Evolutionary conservation across 2,113 vertebrate genomes (phyloP).

Genomic region (Aspidoscelis tigris): DNA sequence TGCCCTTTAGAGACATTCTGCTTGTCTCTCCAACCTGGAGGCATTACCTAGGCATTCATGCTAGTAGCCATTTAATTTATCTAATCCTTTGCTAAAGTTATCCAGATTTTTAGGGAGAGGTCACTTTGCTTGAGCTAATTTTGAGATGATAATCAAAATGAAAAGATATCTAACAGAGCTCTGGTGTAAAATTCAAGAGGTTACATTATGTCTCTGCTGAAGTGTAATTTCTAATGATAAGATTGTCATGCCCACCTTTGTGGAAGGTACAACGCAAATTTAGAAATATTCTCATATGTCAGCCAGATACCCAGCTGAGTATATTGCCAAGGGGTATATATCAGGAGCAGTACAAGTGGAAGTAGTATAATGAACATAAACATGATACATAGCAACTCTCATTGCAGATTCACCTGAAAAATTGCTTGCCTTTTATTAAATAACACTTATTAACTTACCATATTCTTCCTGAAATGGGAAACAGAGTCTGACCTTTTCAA

Average conservation of each 20-base stretch:
- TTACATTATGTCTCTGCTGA: not conserved
- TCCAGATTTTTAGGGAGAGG: not conserved
- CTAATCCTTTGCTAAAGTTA: too few species aligned
- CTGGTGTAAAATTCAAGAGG: constrained; percentile 19
- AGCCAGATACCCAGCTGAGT: not conserved
- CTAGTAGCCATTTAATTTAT: too few species aligned
- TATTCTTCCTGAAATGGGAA: constrained; percentile 62
- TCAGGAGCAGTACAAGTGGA: fast-evolving
- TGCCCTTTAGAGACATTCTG: too few species aligned
- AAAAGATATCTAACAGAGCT: not conserved
- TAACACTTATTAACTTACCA: constrained; percentile 63
- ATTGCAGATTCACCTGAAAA: constrained; percentile 55
- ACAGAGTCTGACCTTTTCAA: constrained; percentile 74
- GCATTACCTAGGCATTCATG: too few species aligned
- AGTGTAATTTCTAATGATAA: not conserved
- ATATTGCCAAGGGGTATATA: constrained; percentile 1
- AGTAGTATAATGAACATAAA: not conserved
- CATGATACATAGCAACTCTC: constrained; percentile 16
- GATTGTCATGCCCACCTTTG: constrained; percentile 1
- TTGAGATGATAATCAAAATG: constrained; percentile 7
- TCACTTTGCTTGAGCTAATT: not conserved
- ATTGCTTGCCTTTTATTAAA: constrained; percentile 64
- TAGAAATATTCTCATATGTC: constrained; percentile 22
- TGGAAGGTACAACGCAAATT: not conserved
- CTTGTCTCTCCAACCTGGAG: too few species aligned